phyloP scores from a whole-genome alignment of 2,113 vertebrate species.

The Erythrocercus mccallii region DNA sequence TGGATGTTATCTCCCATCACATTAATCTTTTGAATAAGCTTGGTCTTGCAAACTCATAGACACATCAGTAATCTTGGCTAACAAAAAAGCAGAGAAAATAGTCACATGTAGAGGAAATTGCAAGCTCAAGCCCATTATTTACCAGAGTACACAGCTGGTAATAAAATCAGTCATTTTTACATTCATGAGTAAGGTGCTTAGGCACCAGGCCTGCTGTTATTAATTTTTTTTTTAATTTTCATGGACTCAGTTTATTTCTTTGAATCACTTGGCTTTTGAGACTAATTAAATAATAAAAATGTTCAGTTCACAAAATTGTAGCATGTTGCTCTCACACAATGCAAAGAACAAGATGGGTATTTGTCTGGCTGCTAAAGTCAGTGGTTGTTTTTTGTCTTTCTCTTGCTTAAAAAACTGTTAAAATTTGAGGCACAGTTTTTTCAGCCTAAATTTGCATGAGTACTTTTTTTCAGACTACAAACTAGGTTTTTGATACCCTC shows the following conservation, averaged over 20 bases:
- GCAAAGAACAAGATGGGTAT: not conserved
- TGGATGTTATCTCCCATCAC: not conserved
- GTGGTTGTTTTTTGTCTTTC: not conserved
- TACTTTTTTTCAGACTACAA: not conserved
- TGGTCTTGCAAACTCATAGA: not conserved
- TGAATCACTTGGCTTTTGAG: not conserved
- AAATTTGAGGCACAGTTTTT: not conserved
- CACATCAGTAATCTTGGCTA: not conserved
- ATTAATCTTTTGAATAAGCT: not conserved
- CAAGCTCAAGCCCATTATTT: not conserved
- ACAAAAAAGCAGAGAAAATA: not conserved
- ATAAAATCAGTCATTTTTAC: not conserved
- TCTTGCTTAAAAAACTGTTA: not conserved
- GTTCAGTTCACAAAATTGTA: conserved; percentile 5
- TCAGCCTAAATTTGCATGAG: not conserved
- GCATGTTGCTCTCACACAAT: not conserved
- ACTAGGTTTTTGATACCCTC: not conserved
- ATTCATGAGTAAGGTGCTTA: not conserved
- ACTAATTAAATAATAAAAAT: conserved; percentile 64
- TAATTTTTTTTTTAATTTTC: not conserved
- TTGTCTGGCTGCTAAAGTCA: not conserved
- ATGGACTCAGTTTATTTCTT: conserved; percentile 6
- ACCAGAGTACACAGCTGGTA: not conserved
- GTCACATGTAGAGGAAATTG: not conserved
- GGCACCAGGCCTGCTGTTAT: conserved; percentile 5